Conservation (phyloP, 1,140 invertebrate species). For the Ephestia elutella region DNA sequence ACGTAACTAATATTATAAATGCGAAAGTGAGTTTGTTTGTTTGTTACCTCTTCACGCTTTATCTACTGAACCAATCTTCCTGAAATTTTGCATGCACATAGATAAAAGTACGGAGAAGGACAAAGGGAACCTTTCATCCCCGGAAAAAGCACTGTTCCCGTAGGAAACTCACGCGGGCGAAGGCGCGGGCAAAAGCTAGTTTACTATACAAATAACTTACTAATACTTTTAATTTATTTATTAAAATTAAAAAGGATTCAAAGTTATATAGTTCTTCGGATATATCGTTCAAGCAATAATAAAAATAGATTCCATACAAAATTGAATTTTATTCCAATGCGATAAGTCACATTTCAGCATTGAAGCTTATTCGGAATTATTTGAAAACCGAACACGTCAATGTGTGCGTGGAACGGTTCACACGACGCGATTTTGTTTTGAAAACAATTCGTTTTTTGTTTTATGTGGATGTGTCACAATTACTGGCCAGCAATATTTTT, state of each 20-base stretch:
- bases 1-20: too few relatives aligned
- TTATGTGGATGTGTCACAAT: background rate
- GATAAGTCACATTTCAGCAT: constrained; percentile 16
- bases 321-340: constrained; percentile 7
- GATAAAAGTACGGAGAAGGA: too few relatives aligned
- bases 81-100: too few relatives aligned
- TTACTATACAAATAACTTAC: too few relatives aligned
- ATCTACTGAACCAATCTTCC: too few relatives aligned
- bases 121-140: too few relatives aligned
- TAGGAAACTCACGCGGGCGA: too few relatives aligned
- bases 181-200: too few relatives aligned
- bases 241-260: constrained; percentile 10
- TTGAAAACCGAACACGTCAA: constrained; percentile 12
- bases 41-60: too few relatives aligned
- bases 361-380: background rate
- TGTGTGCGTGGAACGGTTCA: constrained; percentile 16
- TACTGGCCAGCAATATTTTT: background rate
- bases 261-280: background rate
- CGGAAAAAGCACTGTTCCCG: too few relatives aligned
- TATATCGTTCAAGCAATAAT: constrained; percentile 13
- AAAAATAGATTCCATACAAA: constrained; percentile 13
- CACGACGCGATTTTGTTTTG: constrained; percentile 18
- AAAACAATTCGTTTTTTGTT: background rate
- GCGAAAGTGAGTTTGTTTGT: too few relatives aligned
- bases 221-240: background rate